These are phyloP conservation scores for Monomorium pharaonis DNA, from an alignment of 1,140 invertebrate species.

Conservation along the genomic window DNA sequence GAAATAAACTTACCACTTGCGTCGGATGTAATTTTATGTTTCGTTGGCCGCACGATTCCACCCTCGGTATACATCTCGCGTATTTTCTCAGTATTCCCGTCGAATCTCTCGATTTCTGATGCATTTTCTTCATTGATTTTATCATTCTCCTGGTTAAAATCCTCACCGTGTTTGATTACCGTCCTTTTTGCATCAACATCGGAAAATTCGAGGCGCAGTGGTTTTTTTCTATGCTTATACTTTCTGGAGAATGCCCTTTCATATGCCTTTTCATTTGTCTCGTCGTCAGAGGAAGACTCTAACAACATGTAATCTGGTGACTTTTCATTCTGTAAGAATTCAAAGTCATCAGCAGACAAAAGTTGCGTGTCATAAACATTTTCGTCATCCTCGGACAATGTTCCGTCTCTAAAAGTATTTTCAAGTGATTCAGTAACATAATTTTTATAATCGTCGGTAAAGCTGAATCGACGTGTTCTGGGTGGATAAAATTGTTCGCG, in stretches of 20 bases:
- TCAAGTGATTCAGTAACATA: slow-evolving; percentile 28
- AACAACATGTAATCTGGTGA: slow-evolving; percentile 17
- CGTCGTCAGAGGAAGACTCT: background rate
- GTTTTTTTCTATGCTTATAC: slow-evolving; percentile 71
- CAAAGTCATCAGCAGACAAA: slow-evolving; percentile 45
- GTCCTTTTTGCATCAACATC: slow-evolving; percentile 59
- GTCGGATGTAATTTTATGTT: slow-evolving; percentile 15
- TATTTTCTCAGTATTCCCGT: slow-evolving; percentile 20
- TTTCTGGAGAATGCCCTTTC: slow-evolving; percentile 75
- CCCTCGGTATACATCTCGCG: slow-evolving; percentile 88
- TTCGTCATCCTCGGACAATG: slow-evolving; percentile 16
- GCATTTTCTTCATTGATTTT: slow-evolving; percentile 82
- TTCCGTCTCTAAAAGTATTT: background rate
- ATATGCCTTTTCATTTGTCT: slow-evolving; percentile 76
- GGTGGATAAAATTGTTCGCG: slow-evolving; percentile 40
- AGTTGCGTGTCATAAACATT: background rate
- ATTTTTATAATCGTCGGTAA: slow-evolving; percentile 26
- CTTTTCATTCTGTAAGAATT: slow-evolving; percentile 67
- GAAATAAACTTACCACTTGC: slow-evolving; percentile 29
- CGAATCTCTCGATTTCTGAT: background rate
- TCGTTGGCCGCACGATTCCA: slow-evolving; percentile 85
- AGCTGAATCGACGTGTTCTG: slow-evolving; percentile 55
- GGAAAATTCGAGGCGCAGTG: background rate
- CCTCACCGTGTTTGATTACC: slow-evolving; percentile 83
- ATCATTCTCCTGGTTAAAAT: slow-evolving; percentile 47